phyloP scores from a whole-genome alignment of 2,888 invertebrate species.

The Papilio elwesi region DNA sequence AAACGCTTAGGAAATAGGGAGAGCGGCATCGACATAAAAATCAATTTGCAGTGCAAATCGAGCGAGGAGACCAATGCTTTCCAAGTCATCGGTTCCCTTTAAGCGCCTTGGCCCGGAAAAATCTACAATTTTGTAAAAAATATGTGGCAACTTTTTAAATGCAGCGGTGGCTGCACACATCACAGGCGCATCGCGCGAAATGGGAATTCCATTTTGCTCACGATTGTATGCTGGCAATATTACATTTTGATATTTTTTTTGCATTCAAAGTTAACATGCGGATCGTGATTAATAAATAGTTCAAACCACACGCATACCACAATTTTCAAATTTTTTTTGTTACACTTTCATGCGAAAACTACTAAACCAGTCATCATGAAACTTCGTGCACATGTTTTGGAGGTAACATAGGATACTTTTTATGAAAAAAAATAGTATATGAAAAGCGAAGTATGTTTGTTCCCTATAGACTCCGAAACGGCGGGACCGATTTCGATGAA shows the following conservation, averaged over 20 bases:
- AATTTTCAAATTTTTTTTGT: no score
- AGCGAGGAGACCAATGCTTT: conserved; percentile 78
- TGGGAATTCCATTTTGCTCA: conserved; percentile 44
- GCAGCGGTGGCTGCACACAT: conserved; percentile 39
- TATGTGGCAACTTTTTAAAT: conserved; percentile 47
- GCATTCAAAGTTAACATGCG: conserved; percentile 34
- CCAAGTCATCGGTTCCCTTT: conserved; percentile 75
- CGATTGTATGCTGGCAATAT: conserved; percentile 40
- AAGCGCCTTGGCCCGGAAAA: conserved; percentile 74
- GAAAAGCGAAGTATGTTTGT: no score
- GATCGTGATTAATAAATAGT: conserved; percentile 17
- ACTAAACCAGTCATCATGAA: no score
- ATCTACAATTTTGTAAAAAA: conserved; percentile 67
- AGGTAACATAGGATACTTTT: no score
- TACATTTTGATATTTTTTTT: conserved; percentile 30
- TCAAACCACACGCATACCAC: neutral
- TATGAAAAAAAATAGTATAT: no score
- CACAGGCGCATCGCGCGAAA: conserved; percentile 40
- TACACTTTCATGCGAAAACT: no score
- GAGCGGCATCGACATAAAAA: conserved; percentile 68
- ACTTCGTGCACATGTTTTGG: no score
- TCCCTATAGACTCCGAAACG: no score
- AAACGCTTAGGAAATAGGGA: conserved; percentile 51
- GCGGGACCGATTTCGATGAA: no score
- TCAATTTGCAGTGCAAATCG: conserved; percentile 82